These are phyloP conservation scores for Eristalinus aeneus DNA, from an alignment of 2,888 invertebrate genomes.

Conservation along the genomic window DNA sequence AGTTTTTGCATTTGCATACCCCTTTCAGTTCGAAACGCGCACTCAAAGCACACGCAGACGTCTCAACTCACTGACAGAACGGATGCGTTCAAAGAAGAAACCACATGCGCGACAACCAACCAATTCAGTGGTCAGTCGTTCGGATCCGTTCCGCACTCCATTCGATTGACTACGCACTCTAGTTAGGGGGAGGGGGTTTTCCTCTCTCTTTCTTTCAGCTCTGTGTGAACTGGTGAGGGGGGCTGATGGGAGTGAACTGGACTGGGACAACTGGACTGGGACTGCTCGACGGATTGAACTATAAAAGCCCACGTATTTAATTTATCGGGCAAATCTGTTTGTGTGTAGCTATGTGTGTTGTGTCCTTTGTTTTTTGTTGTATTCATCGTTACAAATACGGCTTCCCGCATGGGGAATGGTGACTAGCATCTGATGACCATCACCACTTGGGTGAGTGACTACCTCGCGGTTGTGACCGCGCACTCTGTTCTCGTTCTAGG, in stretches of 20 bases:
- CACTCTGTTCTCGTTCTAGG: slow-evolving; percentile 11
- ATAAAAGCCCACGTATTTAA: slow-evolving; percentile 56
- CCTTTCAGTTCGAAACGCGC: slow-evolving; percentile 8
- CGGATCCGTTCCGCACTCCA: slow-evolving; percentile 37
- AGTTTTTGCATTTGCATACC: slow-evolving; percentile 41
- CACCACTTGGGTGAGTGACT: slow-evolving; percentile 43
- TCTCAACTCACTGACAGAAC: slow-evolving; percentile 41
- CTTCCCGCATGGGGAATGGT: slow-evolving; percentile 37
- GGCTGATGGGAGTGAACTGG: neutral
- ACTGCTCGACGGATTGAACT: slow-evolving; percentile 4
- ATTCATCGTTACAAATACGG: slow-evolving; percentile 32
- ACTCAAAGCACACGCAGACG: slow-evolving; percentile 34
- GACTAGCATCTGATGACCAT: slow-evolving; percentile 37
- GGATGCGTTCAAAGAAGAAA: slow-evolving; percentile 60
- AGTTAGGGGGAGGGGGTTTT: neutral
- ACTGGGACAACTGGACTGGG: no score
- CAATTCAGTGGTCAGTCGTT: slow-evolving; percentile 39
- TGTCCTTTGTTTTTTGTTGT: slow-evolving; percentile 42
- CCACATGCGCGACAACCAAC: slow-evolving; percentile 54
- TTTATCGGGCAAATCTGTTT: slow-evolving; percentile 57
- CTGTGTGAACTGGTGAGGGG: neutral
- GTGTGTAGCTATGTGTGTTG: slow-evolving; percentile 29
- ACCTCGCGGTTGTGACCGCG: slow-evolving; percentile 22
- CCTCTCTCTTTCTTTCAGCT: neutral
- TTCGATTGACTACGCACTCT: slow-evolving; percentile 59